Evolutionary conservation across 2,797 vertebrate species (phyloP), one percentile per base, ranked within the genome.

Genomic region (Microchirus variegatus): DNA sequence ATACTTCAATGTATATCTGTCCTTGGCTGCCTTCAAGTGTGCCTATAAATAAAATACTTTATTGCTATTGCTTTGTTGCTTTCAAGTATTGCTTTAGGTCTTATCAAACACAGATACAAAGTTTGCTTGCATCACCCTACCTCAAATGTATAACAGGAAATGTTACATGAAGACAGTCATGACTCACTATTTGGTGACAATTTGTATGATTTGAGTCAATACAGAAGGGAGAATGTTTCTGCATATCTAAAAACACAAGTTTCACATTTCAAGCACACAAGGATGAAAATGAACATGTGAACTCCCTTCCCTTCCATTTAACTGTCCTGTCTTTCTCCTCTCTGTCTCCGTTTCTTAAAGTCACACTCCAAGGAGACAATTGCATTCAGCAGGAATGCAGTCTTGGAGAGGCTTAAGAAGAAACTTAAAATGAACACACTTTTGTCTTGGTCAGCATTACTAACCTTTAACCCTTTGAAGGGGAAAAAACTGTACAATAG

Each of bases 291-390:
- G 0, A 45, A 61, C 9, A 48, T 19, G 12, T 7, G 42, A 22
- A 67, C 12, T 47, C 43, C 36, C 51, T 53, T 60, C 3, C 12
- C n/a, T 49, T 58, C 4, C 12, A 14, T 47, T 52, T 26, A 63
- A 9, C 13, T 12, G 11, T 35, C 35, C 31, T 10, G 10, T 18
- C 19, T 14, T 31, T 9, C 8, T 42, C n/a, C 14, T 31, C 4
- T 14, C 11, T 49, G 16, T 44, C 14, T 14, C 41, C 17, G 44
- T 51, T 59, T 37, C 9, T 45, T 58, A 56, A 75, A 57, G 54
- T 76, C 69, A 83, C 51, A 67, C 77, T 70, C 54, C 61, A 56
- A 44, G 64, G 56, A 80, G 51, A 72, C 53, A 19, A 69, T 18
- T 63, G 68, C 31, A 63, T 81, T 66, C 53, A 68, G 13, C 47